Percentiles rank a stretch among this genome's conserved stretches.
phyloP scores from a whole-genome alignment of 2,113 vertebrate genomes.

The Forbesichthys papilliferus region DNA sequence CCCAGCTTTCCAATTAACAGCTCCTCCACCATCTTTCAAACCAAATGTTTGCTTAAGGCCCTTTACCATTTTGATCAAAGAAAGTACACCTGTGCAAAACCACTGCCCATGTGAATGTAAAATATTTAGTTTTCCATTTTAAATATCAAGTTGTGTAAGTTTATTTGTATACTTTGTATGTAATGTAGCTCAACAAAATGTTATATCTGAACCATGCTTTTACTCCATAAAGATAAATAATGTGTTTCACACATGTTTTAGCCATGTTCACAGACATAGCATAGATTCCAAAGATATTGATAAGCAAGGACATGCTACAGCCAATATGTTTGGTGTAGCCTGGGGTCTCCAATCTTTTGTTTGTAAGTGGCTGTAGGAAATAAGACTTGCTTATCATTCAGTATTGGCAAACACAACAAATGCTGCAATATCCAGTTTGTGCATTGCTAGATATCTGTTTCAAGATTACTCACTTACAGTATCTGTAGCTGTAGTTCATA shows the following conservation, averaged over 20 bases:
- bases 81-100: slow-evolving; percentile 25
- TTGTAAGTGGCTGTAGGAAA: slow-evolving; percentile 40
- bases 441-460: slow-evolving; percentile 59
- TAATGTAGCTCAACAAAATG: background rate
- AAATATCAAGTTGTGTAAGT: background rate
- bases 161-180: too few relatives aligned
- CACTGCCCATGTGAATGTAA: slow-evolving; percentile 13
- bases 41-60: slow-evolving; percentile 27
- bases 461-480: slow-evolving; percentile 42
- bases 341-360: slow-evolving; percentile 4
- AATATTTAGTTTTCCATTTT: too few relatives aligned
- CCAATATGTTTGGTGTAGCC: slow-evolving; percentile 5
- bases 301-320: slow-evolving; percentile 13
- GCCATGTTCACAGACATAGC: background rate
- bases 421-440: slow-evolving; percentile 56
- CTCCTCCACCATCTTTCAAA: slow-evolving; percentile 46
- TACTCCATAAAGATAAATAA: background rate
- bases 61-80: slow-evolving; percentile 35
- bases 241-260: background rate
- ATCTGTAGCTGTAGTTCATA: background rate
- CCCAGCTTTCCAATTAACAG: slow-evolving; percentile 62
- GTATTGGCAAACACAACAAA: slow-evolving; percentile 70
- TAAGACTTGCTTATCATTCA: slow-evolving; percentile 69
- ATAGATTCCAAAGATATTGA: slow-evolving; percentile 18
- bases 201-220: background rate